Conservation (phyloP, 1,140 invertebrate species). For the Drosophila tsacasi region DNA sequence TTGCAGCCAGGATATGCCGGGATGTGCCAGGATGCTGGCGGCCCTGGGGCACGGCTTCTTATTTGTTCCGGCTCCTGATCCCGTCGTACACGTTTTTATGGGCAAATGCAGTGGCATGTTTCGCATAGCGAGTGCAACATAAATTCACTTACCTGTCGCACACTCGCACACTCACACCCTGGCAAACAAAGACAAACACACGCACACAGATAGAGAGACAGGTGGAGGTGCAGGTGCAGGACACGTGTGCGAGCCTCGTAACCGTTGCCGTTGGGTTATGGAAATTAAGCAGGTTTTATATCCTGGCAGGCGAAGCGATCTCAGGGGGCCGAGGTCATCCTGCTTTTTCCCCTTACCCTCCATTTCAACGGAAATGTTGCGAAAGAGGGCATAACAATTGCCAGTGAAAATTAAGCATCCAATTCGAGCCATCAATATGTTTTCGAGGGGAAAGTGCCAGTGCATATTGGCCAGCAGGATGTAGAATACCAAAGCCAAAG, state of each 20-base stretch:
- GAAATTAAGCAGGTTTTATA: slow-evolving; percentile 64
- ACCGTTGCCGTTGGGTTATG: slow-evolving; percentile 63
- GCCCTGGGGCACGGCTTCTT: slow-evolving; percentile 29
- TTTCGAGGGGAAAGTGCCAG: not conserved
- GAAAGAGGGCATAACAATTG: slow-evolving; percentile 7
- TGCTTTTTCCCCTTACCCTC: not conserved
- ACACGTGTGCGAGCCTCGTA: slow-evolving; percentile 54
- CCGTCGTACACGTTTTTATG: slow-evolving; percentile 62
- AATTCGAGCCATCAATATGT: not conserved
- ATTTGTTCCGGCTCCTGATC: slow-evolving; percentile 27
- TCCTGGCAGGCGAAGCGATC: slow-evolving; percentile 27
- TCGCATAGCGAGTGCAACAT: slow-evolving; percentile 78
- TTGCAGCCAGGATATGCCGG: slow-evolving; percentile 22
- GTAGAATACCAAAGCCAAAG: not conserved
- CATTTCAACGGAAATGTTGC: slow-evolving; percentile 5
- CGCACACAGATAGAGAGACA: not conserved
- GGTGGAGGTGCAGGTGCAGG: slow-evolving; percentile 16
- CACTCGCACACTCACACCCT: slow-evolving; percentile 33
- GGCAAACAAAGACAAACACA: slow-evolving; percentile 7
- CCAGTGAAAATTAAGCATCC: slow-evolving; percentile 9
- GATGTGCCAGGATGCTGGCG: slow-evolving; percentile 32
- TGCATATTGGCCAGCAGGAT: not conserved
- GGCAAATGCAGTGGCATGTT: slow-evolving; percentile 77
- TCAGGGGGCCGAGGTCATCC: slow-evolving; percentile 6
- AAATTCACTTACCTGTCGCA: slow-evolving; percentile 76